These are phyloP conservation scores for Sebastes melanostomus DNA, from an alignment of 2,797 vertebrate genomes.

Conservation along the genomic window DNA sequence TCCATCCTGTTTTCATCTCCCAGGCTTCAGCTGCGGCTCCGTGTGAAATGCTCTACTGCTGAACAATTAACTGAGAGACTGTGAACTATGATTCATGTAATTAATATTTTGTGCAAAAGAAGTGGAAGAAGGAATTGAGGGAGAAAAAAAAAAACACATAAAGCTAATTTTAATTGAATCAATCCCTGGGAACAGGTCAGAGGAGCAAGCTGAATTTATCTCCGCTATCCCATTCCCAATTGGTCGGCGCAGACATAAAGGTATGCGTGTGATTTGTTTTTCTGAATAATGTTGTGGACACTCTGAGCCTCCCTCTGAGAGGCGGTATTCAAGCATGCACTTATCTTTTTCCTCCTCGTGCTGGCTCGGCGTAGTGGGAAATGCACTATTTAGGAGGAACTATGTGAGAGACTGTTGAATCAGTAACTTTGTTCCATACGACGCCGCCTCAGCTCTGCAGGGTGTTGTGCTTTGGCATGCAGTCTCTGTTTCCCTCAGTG, in stretches of 20 bases:
- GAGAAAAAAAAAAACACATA: slow-evolving; percentile 32
- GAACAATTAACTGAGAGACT: slow-evolving; percentile 81
- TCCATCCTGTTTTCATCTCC: slow-evolving; percentile 72
- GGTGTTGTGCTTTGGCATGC: slow-evolving; percentile 64
- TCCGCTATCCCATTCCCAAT: slow-evolving; percentile 27
- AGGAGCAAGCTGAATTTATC: slow-evolving; percentile 50
- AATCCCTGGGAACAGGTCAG: slow-evolving; percentile 71
- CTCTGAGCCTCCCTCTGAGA: slow-evolving; percentile 48
- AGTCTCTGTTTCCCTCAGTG: slow-evolving; percentile 52
- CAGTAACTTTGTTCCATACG: slow-evolving; percentile 72
- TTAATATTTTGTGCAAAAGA: slow-evolving; percentile 76
- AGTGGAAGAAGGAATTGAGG: slow-evolving; percentile 47
- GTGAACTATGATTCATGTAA: slow-evolving; percentile 81
- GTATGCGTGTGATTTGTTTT: slow-evolving; percentile 58
- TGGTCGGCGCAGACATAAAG: slow-evolving; percentile 38
- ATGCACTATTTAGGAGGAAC: slow-evolving; percentile 70
- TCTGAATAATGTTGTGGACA: slow-evolving; percentile 38
- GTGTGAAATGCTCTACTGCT: slow-evolving; percentile 64
- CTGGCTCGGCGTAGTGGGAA: slow-evolving; percentile 46
- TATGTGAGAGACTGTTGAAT: slow-evolving; percentile 63
- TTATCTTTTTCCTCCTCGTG: slow-evolving; percentile 52
- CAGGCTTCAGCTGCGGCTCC: slow-evolving; percentile 78
- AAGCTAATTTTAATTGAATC: slow-evolving; percentile 75
- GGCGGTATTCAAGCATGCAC: slow-evolving; percentile 47
- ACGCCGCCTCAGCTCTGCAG: slow-evolving; percentile 65